Conservation (phyloP, 2,113 vertebrate genomes). For the Phycodurus eques region DNA sequence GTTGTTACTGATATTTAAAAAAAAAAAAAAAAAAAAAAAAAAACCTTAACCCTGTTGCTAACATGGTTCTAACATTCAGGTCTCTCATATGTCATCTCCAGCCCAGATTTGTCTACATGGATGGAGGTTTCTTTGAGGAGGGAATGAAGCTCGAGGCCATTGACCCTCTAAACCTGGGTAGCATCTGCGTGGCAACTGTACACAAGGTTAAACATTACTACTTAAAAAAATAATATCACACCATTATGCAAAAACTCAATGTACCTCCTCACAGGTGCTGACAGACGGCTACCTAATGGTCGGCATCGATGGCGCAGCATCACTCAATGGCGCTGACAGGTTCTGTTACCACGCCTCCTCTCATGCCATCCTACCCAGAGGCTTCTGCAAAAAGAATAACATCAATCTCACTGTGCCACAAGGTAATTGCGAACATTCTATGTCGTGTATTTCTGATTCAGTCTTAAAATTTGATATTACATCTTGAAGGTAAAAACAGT, state of each 20-base stretch:
- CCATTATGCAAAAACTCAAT: background rate
- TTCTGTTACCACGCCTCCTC: constrained; percentile 96
- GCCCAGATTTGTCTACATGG: constrained; percentile 89
- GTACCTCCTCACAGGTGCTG: constrained; percentile 75
- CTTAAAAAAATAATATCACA: background rate
- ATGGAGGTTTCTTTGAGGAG: constrained; percentile 84
- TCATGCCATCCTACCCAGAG: constrained; percentile 84
- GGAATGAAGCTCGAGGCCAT: constrained; percentile 97
- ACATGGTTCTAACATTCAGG: background rate
- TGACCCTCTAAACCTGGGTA: constrained; percentile 91
- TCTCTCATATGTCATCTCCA: constrained; percentile 37
- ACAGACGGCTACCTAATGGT: constrained; percentile 93
- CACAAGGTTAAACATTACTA: constrained; percentile 76
- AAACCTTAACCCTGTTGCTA: background rate
- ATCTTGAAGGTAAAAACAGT: too few species aligned
- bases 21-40: background rate
- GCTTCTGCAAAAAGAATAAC: constrained; percentile 85
- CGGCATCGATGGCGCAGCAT: constrained; percentile 81
- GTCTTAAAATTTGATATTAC: too few species aligned
- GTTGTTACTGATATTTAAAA: background rate
- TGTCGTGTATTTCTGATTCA: background rate
- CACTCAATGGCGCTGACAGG: constrained; percentile 80
- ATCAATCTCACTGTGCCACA: constrained; percentile 83
- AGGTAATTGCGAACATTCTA: constrained; percentile 63
- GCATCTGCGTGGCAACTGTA: constrained; percentile 94